Evolutionary conservation across 2,888 invertebrate genomes (phyloP), one percentile per base, ranked within the genome.

Genomic region (Leucophora obtusa): DNA sequence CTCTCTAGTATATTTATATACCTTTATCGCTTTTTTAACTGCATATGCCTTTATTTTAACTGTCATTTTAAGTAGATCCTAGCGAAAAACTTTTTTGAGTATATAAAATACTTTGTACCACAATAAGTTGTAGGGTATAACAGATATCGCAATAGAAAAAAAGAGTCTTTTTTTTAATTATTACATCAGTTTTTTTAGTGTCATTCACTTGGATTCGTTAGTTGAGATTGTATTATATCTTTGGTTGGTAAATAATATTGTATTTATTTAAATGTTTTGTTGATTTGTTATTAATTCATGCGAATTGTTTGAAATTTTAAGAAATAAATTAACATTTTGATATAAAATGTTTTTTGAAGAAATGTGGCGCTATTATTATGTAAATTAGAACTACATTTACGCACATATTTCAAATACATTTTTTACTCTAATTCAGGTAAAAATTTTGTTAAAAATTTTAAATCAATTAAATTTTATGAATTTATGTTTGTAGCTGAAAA

Each of bases 181-280:
- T 71, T 62, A 47, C 71, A 71, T 71, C 71, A 62, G 62, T 62
- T 71, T n/a, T 62, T 62, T 62, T 15, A 17, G 11, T 62, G 33
- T 56, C 63, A 56, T 62, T 43, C 54, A 59, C 15, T 56, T 72
- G 18, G 0, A 18, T 47, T 43, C 33, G 9, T 38, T 38, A 15
- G 43, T 28, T 47, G 11, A 17, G 10, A 15, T 47, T n/a, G n/a
- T 47, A n/a, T 47, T 14, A n/a, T n/a, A n/a, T 47, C 38, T 28
- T 28, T 28, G 38, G 38, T 38, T 47, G 43, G 43, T 47, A n/a
- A 47, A 47, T 47, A n/a, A n/a, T 47, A 47, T 47, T 47, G 43
- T 47, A n/a, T 14, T 47, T n/a, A n/a, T 47, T 47, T 47, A 47
- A 47, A 47, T 47, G n/a, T 47, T 47, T 47, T 47, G 43, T n/a